These are phyloP conservation scores for Drosophila mulleri DNA, from an alignment of 2,888 invertebrate species.

Conservation along the genomic window DNA sequence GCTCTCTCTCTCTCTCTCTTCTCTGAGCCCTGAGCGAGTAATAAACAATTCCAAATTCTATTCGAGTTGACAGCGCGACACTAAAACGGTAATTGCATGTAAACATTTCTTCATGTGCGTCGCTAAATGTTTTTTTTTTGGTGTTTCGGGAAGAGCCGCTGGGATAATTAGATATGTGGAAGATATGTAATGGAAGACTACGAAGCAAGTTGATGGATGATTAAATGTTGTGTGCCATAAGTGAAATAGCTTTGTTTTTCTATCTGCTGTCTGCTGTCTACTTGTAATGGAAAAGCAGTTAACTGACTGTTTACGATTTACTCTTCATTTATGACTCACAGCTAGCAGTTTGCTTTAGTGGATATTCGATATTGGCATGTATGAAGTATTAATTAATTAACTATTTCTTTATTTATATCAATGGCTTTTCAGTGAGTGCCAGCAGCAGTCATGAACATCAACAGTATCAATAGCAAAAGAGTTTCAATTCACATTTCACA, in stretches of 20 bases:
- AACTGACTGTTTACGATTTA: not conserved
- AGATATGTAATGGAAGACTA: conserved; percentile 25
- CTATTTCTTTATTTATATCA: not conserved
- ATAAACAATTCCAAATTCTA: conserved; percentile 70
- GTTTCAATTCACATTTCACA: not conserved
- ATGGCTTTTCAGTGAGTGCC: too few species aligned
- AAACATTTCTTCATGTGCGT: conserved; percentile 63
- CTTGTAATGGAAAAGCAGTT: not conserved
- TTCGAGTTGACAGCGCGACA: conserved; percentile 71
- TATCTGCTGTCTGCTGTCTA: not conserved
- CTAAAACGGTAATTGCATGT: conserved; percentile 76
- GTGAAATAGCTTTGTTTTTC: not conserved
- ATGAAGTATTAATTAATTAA: too few species aligned
- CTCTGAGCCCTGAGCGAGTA: conserved; percentile 40
- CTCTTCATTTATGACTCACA: not conserved
- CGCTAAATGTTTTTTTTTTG: conserved; percentile 14
- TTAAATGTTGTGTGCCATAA: conserved; percentile 1
- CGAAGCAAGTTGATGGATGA: conserved; percentile 4
- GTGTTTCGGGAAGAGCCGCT: not conserved
- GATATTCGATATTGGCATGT: too few species aligned
- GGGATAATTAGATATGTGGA: conserved; percentile 42
- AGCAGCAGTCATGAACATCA: not conserved
- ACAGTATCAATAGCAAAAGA: not conserved
- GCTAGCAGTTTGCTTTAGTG: too few species aligned
- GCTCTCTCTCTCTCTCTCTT: not conserved